These are phyloP conservation scores for Brachionus sp. DNA, from an alignment of 1,140 invertebrate species.

Conservation along the genomic window DNA sequence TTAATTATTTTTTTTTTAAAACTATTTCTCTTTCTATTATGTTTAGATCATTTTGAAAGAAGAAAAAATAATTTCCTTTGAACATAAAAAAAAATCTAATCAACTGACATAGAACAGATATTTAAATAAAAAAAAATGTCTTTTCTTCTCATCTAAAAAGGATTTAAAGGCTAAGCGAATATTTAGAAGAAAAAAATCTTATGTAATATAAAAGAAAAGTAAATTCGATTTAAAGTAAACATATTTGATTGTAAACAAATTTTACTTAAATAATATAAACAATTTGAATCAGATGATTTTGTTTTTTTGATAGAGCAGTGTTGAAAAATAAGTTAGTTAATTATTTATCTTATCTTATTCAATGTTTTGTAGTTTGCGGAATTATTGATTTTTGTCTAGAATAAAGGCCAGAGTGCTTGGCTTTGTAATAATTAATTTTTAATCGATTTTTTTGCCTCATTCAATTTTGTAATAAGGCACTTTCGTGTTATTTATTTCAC, in stretches of 20 bases:
- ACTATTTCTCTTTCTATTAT: neutral
- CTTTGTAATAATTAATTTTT: neutral
- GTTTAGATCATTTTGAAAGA: neutral
- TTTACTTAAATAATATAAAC: neutral
- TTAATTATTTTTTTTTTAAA: neutral
- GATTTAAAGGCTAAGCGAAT: neutral
- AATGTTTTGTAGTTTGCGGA: neutral
- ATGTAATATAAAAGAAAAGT: neutral
- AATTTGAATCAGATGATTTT: neutral
- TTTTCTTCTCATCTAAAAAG: neutral
- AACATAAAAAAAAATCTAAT: neutral
- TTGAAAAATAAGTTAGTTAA: neutral
- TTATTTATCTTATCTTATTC: neutral
- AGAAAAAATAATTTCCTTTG: neutral
- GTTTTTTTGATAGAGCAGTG: neutral
- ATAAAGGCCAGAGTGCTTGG: neutral
- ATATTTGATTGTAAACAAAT: neutral
- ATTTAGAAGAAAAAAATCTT: neutral
- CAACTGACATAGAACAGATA: neutral
- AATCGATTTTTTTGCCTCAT: constrained; percentile 2
- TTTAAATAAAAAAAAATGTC: neutral
- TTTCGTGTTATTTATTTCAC: neutral
- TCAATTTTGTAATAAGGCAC: neutral
- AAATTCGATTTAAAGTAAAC: neutral
- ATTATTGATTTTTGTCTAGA: neutral